These are phyloP conservation scores for Agapetus fuscipes DNA, from an alignment of 2,888 invertebrate species.

Conservation along the genomic window DNA sequence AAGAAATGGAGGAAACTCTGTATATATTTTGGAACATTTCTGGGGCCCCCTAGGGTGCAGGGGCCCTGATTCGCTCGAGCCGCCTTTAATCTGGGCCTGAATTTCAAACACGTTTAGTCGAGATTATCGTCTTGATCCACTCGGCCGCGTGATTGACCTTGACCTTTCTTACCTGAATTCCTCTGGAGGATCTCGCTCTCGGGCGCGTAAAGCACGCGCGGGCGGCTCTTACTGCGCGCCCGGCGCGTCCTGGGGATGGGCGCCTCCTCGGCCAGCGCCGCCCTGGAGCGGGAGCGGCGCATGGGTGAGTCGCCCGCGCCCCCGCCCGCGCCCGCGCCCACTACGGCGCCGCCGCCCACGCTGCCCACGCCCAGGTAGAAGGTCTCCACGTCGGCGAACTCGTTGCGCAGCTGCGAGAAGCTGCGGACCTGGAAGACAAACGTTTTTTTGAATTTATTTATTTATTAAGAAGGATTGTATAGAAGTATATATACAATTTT, in stretches of 20 bases:
- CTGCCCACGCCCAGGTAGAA: constrained; percentile 66
- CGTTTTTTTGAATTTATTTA: no score
- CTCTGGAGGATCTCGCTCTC: constrained; percentile 75
- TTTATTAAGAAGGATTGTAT: no score
- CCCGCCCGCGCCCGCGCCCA: constrained; percentile 29
- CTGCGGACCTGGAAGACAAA: constrained; percentile 67
- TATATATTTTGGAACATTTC: no score
- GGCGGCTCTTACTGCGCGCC: constrained; percentile 77
- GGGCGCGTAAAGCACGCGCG: constrained; percentile 73
- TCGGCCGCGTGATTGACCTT: no score
- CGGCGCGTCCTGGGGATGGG: constrained; percentile 46
- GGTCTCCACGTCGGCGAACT: constrained; percentile 84
- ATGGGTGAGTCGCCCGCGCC: constrained; percentile 48
- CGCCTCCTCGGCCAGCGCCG: constrained; percentile 35
- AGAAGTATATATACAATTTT: no score
- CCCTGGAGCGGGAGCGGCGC: constrained; percentile 53
- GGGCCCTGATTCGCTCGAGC: no score
- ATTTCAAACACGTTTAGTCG: no score
- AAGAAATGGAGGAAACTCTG: no score
- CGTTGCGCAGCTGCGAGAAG: constrained; percentile 87
- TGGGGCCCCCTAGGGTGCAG: no score
- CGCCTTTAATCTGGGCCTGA: no score
- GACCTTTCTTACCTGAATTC: constrained; percentile 58
- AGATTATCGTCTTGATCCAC: no score
- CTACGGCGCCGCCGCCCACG: constrained; percentile 35